Evolutionary conservation across 2,888 invertebrate genomes (phyloP), one percentile per base, ranked within the genome.

Genomic region (Polyommatus iphigenia): DNA sequence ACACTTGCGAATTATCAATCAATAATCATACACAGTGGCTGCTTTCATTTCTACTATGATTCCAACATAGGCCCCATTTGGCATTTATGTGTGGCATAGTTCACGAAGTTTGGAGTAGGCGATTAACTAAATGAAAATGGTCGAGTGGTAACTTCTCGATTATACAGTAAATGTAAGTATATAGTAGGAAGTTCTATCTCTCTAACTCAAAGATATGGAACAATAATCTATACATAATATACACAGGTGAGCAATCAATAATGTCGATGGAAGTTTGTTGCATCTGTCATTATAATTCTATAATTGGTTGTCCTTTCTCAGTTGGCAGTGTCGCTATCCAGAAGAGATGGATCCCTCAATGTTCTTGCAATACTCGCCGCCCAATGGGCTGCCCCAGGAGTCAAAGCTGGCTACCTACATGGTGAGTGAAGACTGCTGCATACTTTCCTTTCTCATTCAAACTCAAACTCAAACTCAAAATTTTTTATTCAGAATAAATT

Each of bases 391-490:
- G 85, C 97, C 97, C 76, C 96, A 97, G 90, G 97, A 97, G 91
- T 97, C 97, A 80, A 97, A 97, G 92, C 94, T 97, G 88, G 97
- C 96, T 80, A 97, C 97, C 80, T 97, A 97, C 88, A 97, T 97
- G 97, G 97, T 97, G 83, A 83, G 85, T 75, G 29, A 67, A 67
- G 73, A 50, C 18, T 67, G 67, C 46, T 41, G 62, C 5, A 76
- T 73, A 76, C 62, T 67, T 77, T 73, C 73, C 29, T 71, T n/a
- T 18, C 41, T 8, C 67, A 50, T n/a, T n/a, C n/a, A n/a, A n/a
- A n/a, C n/a, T n/a, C n/a, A n/a, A n/a, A n/a, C n/a, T n/a, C n/a
- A n/a, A n/a, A n/a, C n/a, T n/a, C n/a, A n/a, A n/a, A n/a, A n/a
- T n/a, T n/a, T n/a, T n/a, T n/a, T n/a, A n/a, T n/a, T n/a, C n/a